These are phyloP conservation scores for Callocephalon fimbriatum DNA, from an alignment of 2,113 vertebrate species.

Conservation along the genomic window DNA sequence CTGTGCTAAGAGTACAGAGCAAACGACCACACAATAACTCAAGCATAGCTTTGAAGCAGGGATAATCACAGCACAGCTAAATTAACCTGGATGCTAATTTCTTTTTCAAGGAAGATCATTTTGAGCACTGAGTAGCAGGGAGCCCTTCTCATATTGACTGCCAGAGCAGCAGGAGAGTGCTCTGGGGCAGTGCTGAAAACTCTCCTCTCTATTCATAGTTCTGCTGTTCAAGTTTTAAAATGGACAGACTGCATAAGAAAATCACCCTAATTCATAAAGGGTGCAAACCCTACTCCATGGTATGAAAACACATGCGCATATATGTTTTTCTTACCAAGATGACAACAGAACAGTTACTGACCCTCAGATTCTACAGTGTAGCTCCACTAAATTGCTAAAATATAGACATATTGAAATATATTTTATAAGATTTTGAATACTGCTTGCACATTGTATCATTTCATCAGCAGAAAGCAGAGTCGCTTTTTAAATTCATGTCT, in stretches of 20 bases:
- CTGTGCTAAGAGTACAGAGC: neutral
- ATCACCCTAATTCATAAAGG: neutral
- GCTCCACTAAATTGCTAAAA: neutral
- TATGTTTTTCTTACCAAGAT: neutral
- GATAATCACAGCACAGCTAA: neutral
- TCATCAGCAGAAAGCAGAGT: neutral
- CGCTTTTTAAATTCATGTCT: neutral
- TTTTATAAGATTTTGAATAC: neutral
- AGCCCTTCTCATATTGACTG: neutral
- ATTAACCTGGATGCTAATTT: neutral
- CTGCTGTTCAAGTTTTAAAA: neutral
- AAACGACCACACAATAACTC: neutral
- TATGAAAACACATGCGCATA: neutral
- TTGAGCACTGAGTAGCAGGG: neutral
- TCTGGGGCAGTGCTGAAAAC: neutral
- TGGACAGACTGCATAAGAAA: accelerated
- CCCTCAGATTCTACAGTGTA: neutral
- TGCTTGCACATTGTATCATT: neutral
- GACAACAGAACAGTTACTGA: neutral
- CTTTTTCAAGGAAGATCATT: neutral
- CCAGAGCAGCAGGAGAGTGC: neutral
- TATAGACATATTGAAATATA: neutral
- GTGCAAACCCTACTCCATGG: neutral
- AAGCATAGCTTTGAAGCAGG: neutral
- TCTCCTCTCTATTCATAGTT: neutral